Percentiles rank a stretch among this genome's conserved stretches.
phyloP scores from a whole-genome alignment of 2,888 invertebrate genomes.

The Argyresthia goedartella region DNA sequence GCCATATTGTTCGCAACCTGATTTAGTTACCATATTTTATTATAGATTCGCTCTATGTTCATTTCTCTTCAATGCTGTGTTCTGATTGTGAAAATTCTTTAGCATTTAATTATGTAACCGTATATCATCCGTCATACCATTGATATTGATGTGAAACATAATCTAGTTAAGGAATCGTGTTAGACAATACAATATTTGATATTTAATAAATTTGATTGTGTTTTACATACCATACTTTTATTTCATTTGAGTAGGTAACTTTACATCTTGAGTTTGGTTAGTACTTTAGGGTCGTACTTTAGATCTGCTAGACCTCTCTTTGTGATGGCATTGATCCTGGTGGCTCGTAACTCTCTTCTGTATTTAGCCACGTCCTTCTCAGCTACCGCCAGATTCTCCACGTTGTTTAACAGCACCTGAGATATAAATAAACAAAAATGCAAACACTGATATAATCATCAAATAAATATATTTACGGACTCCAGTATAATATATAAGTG shows the following conservation, averaged over 20 bases:
- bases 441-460: background rate
- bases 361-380: slow-evolving; percentile 40
- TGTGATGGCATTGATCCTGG: slow-evolving; percentile 46
- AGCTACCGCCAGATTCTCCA: slow-evolving; percentile 50
- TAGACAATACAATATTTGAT: slow-evolving; percentile 72
- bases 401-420: slow-evolving; percentile 51
- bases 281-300: slow-evolving; percentile 32
- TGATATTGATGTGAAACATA: slow-evolving; percentile 68
- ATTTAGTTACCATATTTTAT: too few relatives aligned
- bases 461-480: background rate
- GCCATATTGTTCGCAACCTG: too few relatives aligned
- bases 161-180: slow-evolving; percentile 67
- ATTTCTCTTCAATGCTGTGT: too few relatives aligned
- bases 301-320: slow-evolving; percentile 49
- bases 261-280: slow-evolving; percentile 17
- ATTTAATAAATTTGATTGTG: slow-evolving; percentile 71
- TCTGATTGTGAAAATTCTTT: too few relatives aligned
- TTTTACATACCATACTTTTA: slow-evolving; percentile 47
- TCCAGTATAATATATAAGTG: too few relatives aligned
- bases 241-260: background rate
- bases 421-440: background rate
- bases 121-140: slow-evolving; percentile 49
- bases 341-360: slow-evolving; percentile 42
- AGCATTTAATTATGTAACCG: too few relatives aligned
- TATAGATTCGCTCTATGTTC: too few relatives aligned